Evolutionary conservation across 2,113 vertebrate species (phyloP).

Genomic region (Tupaia chinensis): DNA sequence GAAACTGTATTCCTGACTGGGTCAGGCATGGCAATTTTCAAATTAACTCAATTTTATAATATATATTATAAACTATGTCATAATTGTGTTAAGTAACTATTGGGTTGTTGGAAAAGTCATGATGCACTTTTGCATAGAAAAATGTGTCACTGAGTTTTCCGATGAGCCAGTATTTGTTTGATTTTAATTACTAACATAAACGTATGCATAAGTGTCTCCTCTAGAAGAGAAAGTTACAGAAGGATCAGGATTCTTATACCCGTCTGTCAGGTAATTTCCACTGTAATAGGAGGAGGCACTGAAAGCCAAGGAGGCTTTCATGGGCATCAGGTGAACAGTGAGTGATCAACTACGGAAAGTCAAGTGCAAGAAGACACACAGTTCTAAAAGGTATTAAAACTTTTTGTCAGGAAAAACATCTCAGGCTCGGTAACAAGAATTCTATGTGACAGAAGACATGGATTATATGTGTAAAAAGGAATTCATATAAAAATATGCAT

Average conservation of each 20-base stretch:
- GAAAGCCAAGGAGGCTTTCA: slow-evolving; percentile 18
- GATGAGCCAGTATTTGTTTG: background rate
- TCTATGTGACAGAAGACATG: background rate
- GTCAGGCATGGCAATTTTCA: slow-evolving; percentile 45
- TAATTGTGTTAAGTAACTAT: background rate
- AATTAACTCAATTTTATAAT: slow-evolving; percentile 45
- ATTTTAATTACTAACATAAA: slow-evolving; percentile 32
- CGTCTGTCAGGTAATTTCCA: background rate
- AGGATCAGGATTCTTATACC: background rate
- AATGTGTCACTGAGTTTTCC: too few species aligned
- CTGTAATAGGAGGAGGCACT: background rate
- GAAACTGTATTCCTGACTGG: background rate
- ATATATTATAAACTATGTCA: slow-evolving; percentile 11
- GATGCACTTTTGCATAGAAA: too few species aligned
- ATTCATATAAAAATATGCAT: slow-evolving; percentile 43
- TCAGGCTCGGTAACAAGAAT: slow-evolving; percentile 6
- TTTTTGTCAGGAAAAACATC: slow-evolving; percentile 44
- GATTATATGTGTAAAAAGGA: slow-evolving; percentile 5
- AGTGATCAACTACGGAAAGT: background rate
- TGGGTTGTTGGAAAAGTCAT: too few species aligned
- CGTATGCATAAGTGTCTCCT: slow-evolving; percentile 36
- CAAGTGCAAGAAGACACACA: background rate
- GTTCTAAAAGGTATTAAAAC: slow-evolving; percentile 39
- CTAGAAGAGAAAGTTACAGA: background rate
- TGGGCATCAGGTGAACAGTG: background rate